A percentile compares a stretch with the other conserved stretches of the same genome.
Evolutionary conservation across 2,113 vertebrate species (phyloP).

Genomic region (Epinephelus fuscoguttatus): DNA sequence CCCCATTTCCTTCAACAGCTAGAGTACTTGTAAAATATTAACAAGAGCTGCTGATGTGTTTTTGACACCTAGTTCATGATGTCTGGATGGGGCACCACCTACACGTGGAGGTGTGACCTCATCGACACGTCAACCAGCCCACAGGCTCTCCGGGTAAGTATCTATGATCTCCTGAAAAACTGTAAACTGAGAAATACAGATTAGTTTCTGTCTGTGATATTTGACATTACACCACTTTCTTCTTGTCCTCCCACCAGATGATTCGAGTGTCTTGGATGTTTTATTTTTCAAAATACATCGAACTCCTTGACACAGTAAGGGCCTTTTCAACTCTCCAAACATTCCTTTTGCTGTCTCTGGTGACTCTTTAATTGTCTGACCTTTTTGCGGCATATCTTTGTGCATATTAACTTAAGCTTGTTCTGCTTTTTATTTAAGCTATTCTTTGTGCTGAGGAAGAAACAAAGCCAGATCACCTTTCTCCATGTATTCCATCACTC

Average conservation of each 20-base stretch:
- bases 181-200: no score
- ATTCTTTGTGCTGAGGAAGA: conserved; percentile 97
- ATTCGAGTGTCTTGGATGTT: conserved; percentile 92
- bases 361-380: no score
- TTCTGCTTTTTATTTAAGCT: conserved; percentile 80
- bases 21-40: not conserved
- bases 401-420: not conserved
- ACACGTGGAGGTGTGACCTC: conserved; percentile 94
- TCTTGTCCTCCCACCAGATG: conserved; percentile 86
- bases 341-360: not conserved
- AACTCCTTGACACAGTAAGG: conserved; percentile 96
- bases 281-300: conserved; percentile 94
- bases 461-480: conserved; percentile 97
- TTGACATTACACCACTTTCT: not conserved
- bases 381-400: not conserved
- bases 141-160: conserved; percentile 90
- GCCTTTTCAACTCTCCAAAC: not conserved
- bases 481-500: conserved; percentile 98
- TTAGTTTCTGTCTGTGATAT: no score
- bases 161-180: not conserved
- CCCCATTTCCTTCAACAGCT: not conserved
- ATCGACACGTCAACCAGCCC: conserved; percentile 89
- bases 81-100: conserved; percentile 95
- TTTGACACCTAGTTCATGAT: conserved; percentile 88
- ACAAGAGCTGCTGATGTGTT: conserved; percentile 25